phyloP scores from a whole-genome alignment of 2,797 vertebrate genomes.

The Micrastur ruficollis region DNA sequence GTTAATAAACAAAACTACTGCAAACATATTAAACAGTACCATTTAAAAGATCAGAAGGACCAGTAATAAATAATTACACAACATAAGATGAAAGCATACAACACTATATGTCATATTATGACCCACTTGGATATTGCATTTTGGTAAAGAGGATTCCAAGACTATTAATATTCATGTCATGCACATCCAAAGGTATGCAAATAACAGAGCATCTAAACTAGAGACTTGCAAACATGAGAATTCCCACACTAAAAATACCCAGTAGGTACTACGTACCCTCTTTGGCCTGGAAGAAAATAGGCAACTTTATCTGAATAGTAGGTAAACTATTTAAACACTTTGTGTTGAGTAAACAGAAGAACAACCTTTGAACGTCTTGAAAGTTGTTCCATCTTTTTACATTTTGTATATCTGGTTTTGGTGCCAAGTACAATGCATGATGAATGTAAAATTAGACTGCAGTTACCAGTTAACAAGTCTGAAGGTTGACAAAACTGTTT shows the following conservation, averaged over 20 bases:
- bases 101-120: conserved; percentile 66
- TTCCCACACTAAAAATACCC: conserved; percentile 42
- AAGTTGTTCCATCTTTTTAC: conserved; percentile 42
- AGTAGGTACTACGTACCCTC: conserved; percentile 26
- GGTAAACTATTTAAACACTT: conserved; percentile 55
- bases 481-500: conserved; percentile 39
- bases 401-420: conserved; percentile 17
- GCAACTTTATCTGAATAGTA: conserved; percentile 53
- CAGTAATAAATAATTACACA: conserved; percentile 70
- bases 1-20: conserved; percentile 73
- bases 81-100: conserved; percentile 72
- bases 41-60: conserved; percentile 69
- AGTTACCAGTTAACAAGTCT: conserved; percentile 39
- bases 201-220: conserved; percentile 63
- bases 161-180: conserved; percentile 54
- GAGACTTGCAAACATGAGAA: conserved; percentile 57
- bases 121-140: conserved; percentile 63
- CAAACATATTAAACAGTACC: conserved; percentile 74
- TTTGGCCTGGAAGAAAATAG: conserved; percentile 68
- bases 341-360: conserved; percentile 53
- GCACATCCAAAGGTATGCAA: conserved; percentile 60
- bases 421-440: conserved; percentile 15
- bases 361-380: background rate
- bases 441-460: conserved; percentile 26
- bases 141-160: conserved; percentile 62